A percentile compares a stretch with the other conserved stretches of the same genome.
Evolutionary conservation across 2,113 vertebrate genomes (phyloP).

Genomic region (Oriolus oriolus): DNA sequence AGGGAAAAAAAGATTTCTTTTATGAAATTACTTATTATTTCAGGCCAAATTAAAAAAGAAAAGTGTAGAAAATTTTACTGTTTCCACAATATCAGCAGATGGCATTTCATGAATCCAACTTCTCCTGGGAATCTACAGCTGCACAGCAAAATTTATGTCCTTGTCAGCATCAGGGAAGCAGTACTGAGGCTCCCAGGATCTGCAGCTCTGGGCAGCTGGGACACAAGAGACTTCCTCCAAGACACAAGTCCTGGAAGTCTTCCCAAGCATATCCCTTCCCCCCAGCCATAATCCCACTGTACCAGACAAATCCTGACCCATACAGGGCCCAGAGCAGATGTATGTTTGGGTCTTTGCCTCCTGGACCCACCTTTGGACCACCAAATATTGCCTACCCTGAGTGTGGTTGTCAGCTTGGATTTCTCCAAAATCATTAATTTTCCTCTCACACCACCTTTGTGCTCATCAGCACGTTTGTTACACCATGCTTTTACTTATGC

Average conservation of each 20-base stretch:
- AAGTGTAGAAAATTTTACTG: neutral
- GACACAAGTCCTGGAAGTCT: neutral
- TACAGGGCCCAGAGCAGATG: neutral
- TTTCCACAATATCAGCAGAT: constrained; percentile 49
- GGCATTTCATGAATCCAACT: constrained; percentile 28
- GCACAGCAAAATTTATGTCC: constrained; percentile 45
- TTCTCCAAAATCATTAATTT: neutral
- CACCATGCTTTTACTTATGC: neutral
- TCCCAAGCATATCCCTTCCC: neutral
- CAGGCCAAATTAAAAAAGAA: neutral
- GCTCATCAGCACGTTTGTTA: neutral
- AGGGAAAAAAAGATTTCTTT: neutral
- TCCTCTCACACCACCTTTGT: neutral
- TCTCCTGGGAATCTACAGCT: constrained; percentile 44
- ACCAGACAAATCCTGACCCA: neutral
- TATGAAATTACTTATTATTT: neutral
- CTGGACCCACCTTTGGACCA: neutral
- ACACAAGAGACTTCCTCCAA: neutral
- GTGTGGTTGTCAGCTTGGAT: neutral
- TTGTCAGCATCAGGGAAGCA: constrained; percentile 35
- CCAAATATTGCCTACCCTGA: neutral
- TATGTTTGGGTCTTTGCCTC: neutral
- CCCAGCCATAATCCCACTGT: neutral
- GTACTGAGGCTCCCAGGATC: constrained; percentile 8
- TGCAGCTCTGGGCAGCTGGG: neutral